Base-by-base conservation (phyloP, 2,797 vertebrate species). In the Gymnoscopelus microlampas region DNA sequence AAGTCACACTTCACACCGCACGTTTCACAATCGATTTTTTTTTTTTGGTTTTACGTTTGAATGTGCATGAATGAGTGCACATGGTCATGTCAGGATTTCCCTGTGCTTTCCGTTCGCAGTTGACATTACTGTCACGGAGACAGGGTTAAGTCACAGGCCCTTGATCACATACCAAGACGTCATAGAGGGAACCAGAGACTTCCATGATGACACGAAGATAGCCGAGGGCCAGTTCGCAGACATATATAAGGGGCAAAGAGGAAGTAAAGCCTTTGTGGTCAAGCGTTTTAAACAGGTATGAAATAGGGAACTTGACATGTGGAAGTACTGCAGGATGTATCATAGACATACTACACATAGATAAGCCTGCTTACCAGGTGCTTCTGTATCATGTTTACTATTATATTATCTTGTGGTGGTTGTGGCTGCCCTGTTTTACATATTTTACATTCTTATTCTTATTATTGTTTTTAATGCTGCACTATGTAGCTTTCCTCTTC, bases 281-380 rank as follows among this genome's bases (percentile, higher is more conserved):
- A 95, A 95, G 83, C 81, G 94, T 81, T 94, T 95, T 71, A 95
- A 94, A 82, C 88, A 94, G 94, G 94, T 95, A 74, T n/a, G 29
- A 4, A 44, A 59, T 2, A 14, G 35, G 57, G 57, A 59, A 59
- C 3, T 15, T 15, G 10, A 12, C 14, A 24, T 48, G 14, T 32
- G 24, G 23, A 13, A 19, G 19, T 14, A 51, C 50, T 51, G 50
- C 12, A 13, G n/a, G 49, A 51, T 51, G 49, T 51, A 4, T 13
- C 32, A 32, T 32, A 5, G 32, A 5, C 32, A 35, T 35, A 35
- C 32, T 35, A 35, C 5, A 35, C 32, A 35, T 35, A 35, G 2
- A 29, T 4, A 35, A 35, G 32, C 32, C 32, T 35, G 5, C 32
- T 35, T 35, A 35, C 32, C 32, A 35, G 32, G 32, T 35, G 5